Base-by-base conservation (phyloP, 2,888 invertebrate species). In the Tanaodytes sp. region DNA sequence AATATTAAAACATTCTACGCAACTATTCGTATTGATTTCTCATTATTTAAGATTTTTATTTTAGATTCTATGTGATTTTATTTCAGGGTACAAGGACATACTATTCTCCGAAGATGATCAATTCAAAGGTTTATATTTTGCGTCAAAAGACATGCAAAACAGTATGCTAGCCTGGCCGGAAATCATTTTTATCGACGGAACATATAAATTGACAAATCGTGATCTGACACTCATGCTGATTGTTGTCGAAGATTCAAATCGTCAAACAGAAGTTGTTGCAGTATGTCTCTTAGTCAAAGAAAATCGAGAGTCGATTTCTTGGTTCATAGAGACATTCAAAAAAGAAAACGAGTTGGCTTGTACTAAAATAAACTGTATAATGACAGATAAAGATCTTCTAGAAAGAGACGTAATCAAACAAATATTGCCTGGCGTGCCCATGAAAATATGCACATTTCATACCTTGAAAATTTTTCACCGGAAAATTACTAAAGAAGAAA, bases 351-450 rank as follows among this genome's bases (percentile, higher is more conserved):
- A n/a, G n/a, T n/a, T n/a, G 1, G 46, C 46, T 15, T 30, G 46
- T 30, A 1, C 14, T 1, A 5, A 19, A 46, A 30, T 46, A 1
- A 46, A 31, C 5, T 11, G 1, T 16, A 9, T 46, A 15, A 31
- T 46, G 16, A 46, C 46, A n/a, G 46, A 31, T 16, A 30, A 46
- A 46, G 46, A 46, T 14, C n/a, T 9, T 8, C 12, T 33, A 33
- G 36, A 33, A n/a, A 8, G 36, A 33, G 12, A 33, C 12, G 36
- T 33, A 12, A 6, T 42, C n/a, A 42, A n/a, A 18, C 4, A 20
- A 19, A 5, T 42, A 20, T 42, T 18, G 5, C 42, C 42, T 6
- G 14, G 14, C n/a, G 42, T n/a, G 2, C 5, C 6, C 8, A 3
- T 42, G 18, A 42, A 19, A 20, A 42, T 42, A 5, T 42, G 42